Evolutionary conservation across 1,140 invertebrate genomes (phyloP), one percentile per base, ranked within the genome.

Genomic region (Nasonia vitripennis): DNA sequence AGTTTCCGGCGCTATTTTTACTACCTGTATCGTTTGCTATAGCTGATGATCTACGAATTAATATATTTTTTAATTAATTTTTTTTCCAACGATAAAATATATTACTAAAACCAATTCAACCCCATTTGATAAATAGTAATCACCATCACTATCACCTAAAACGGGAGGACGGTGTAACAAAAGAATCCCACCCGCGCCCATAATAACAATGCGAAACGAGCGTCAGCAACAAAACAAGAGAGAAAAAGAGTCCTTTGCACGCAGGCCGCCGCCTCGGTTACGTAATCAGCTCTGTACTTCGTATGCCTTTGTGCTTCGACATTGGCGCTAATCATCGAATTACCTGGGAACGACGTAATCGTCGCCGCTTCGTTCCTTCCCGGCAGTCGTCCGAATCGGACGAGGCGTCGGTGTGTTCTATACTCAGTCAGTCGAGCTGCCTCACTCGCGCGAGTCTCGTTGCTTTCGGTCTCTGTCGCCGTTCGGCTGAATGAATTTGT

Each of bases 241-340:
- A 51, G 17, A 62, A 62, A 62, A 62, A 5, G 55, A 62, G 55
- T n/a, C 14, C 17, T 20, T 17, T 62, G 55, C 20, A n/a, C 17
- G 55, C 55, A 45, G 1, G 62, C 17, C 20, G 17, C 27, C 12
- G 34, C 73, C 20, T 34, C 37, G 74, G 20, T 45, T 77, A 11
- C 55, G 20, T 14, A 62, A 62, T 62, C 55, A n/a, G 14, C 14
- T 20, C 17, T 62, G 55, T 62, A n/a, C 55, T 62, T 75, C 37
- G 17, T 17, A 37, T 75, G 37, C 20, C 77, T 27, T 78, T 55
- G 48, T 75, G 20, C 74, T 37, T 79, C 87, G 89, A 91, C 89
- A 92, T 90, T 91, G 90, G 88, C 88, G 86, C 90, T 89, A 87
- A 92, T 92, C 90, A 89, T 92, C 88, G 87, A 90, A 91, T 92